Conservation (phyloP, 2,797 vertebrate species). For the Parauchenoglanis ngamensis region DNA sequence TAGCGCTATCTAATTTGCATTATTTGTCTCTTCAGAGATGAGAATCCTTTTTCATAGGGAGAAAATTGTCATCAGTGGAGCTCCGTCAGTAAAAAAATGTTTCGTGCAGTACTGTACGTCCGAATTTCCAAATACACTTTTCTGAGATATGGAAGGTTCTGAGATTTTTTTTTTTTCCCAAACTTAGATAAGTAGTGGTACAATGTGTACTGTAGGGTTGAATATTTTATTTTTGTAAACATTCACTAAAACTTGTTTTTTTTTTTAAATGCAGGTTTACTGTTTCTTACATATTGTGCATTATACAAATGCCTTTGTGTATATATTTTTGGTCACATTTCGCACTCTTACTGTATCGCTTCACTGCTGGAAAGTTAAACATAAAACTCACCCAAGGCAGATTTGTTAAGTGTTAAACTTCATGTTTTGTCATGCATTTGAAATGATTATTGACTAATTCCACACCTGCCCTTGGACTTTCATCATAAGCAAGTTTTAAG, state of each 20-base stretch:
- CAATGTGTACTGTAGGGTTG: neutral
- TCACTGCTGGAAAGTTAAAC: neutral
- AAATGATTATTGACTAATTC: neutral
- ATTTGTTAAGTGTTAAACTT: neutral
- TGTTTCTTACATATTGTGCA: neutral
- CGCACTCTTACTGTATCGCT: neutral
- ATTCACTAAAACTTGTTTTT: neutral
- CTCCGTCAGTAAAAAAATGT: neutral
- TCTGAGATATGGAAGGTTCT: neutral
- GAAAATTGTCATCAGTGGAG: neutral
- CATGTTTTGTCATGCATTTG: neutral
- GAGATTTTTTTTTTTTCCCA: too few species aligned
- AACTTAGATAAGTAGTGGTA: neutral
- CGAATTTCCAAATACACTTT: neutral
- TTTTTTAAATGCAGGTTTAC: neutral
- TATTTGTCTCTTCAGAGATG: neutral
- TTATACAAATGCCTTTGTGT: neutral
- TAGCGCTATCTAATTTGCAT: neutral
- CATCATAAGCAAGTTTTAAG: neutral
- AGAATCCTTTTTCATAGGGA: neutral
- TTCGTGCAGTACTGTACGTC: neutral
- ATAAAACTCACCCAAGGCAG: neutral
- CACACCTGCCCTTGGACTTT: neutral
- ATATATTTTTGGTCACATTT: neutral
- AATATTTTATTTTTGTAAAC: neutral